Conservation (phyloP, 2,797 vertebrate genomes). For the Sparidentex hasta region DNA sequence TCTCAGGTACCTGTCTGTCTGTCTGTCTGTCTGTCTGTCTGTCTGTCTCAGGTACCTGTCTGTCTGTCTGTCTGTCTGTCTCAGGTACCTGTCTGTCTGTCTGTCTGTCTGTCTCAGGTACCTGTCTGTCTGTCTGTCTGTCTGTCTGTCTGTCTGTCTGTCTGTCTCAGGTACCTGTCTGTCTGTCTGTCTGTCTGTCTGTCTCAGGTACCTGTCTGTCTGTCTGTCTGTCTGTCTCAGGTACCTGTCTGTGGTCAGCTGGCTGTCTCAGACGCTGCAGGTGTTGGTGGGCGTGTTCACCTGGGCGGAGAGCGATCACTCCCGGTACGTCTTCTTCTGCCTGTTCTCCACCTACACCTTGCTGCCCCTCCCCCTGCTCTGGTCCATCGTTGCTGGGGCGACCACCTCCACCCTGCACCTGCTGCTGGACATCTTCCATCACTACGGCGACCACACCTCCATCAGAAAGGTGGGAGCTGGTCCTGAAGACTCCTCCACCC, state of each 20-base stretch:
- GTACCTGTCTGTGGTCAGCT: constrained; percentile 73
- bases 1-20: constrained; percentile 47
- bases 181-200: constrained; percentile 29
- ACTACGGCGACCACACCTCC: constrained; percentile 36
- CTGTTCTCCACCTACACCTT: constrained; percentile 79
- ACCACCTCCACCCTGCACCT: constrained; percentile 73
- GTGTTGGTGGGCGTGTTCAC: constrained; percentile 61
- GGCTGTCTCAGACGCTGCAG: constrained; percentile 78
- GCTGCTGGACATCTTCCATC: constrained; percentile 55
- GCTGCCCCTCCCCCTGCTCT: constrained; percentile 77
- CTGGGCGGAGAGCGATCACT: constrained; percentile 71
- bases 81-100: constrained; percentile 16
- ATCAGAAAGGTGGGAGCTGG: constrained; percentile 34
- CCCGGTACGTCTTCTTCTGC: constrained; percentile 81
- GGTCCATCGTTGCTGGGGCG: constrained; percentile 73
- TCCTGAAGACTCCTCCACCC: not conserved
- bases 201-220: not conserved
- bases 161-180: constrained; percentile 60
- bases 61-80: constrained; percentile 6
- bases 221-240: constrained; percentile 41
- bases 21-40: constrained; percentile 42
- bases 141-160: not conserved
- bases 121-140: constrained; percentile 25
- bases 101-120: constrained; percentile 8
- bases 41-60: not conserved